Evolutionary conservation across 2,888 invertebrate genomes (phyloP), one percentile per base, ranked within the genome.

Genomic region (Acleris literana): DNA sequence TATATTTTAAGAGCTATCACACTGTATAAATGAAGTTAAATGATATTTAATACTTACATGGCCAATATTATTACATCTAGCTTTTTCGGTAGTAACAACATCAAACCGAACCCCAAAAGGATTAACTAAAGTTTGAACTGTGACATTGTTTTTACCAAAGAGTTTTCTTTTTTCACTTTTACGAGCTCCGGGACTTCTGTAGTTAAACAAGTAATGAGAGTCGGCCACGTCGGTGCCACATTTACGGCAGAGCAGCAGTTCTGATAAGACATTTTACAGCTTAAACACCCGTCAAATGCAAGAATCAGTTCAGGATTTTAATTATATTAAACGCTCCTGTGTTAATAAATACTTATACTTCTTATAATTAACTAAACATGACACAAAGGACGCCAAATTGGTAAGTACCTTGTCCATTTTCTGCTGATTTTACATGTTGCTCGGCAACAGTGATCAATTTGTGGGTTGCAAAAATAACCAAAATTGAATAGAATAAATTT

Each of bases 181-280:
- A 46, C 78, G 75, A 59, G 94, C 90, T 46, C 92, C 88, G 20
- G 94, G 92, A 74, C 94, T 94, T 63, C 83, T 72, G 76, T 93
- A 90, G 74, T 83, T 93, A 59, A 93, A 86, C 71, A 94, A 77
- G 74, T 93, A 92, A 80, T 88, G 82, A 17, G 93, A 88, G 73
- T 94, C 93, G 2, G 93, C 93, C 70, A 94, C 83, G 78, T 94
- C 94, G 71, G 91, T 90, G 18, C 94, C 94, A 78, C 94, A 94
- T 78, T 92, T 87, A 29, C 94, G 93, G 76, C 94, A 94, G 39
- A 94, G 77, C 58, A 94, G 81, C 72, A 92, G 81, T 82, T 94
- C 94, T 93, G 70, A 69, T 69, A 70, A 73, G 58, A 63, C 16
- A 65, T 39, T 54, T 63, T 9, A 44, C 55, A 33, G 48, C 25